Percentiles rank a stretch among this genome's conserved stretches.
These are phyloP conservation scores for Podiceps cristatus DNA, from an alignment of 2,113 vertebrate species.

Conservation along the genomic window DNA sequence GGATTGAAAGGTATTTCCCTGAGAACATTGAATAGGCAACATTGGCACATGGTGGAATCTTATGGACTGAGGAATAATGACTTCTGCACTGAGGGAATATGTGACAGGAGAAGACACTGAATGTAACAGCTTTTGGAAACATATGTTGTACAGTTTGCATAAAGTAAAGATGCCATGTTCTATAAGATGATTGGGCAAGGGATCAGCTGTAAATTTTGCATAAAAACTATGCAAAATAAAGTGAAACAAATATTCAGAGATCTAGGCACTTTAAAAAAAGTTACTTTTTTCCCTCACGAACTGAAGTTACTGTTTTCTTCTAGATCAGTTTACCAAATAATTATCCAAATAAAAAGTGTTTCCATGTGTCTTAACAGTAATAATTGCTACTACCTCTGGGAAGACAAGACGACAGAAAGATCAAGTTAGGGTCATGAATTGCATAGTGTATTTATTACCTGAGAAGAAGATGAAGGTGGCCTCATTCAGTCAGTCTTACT, in stretches of 20 bases:
- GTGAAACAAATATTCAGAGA: not conserved
- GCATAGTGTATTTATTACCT: not conserved
- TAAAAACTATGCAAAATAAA: not conserved
- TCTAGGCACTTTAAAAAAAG: not conserved
- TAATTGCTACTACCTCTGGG: not conserved
- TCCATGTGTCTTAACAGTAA: not conserved
- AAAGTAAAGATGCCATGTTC: not conserved
- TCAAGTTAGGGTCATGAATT: not conserved
- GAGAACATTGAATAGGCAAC: not conserved
- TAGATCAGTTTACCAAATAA: not conserved
- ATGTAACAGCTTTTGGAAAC: not conserved
- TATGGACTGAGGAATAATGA: not conserved
- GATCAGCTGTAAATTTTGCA: not conserved
- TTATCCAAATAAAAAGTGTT: not conserved
- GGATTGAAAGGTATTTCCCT: not conserved
- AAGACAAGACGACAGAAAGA: not conserved
- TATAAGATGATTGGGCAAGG: not conserved
- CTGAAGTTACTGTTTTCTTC: not conserved
- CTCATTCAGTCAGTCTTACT: not conserved
- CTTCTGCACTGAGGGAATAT: not conserved
- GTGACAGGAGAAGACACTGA: not conserved
- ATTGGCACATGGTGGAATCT: not conserved
- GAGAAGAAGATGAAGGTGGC: not conserved
- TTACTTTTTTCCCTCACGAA: not conserved
- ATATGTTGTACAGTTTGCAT: not conserved